phyloP scores from a whole-genome alignment of 2,888 invertebrate species.

The Bugula neritina region DNA sequence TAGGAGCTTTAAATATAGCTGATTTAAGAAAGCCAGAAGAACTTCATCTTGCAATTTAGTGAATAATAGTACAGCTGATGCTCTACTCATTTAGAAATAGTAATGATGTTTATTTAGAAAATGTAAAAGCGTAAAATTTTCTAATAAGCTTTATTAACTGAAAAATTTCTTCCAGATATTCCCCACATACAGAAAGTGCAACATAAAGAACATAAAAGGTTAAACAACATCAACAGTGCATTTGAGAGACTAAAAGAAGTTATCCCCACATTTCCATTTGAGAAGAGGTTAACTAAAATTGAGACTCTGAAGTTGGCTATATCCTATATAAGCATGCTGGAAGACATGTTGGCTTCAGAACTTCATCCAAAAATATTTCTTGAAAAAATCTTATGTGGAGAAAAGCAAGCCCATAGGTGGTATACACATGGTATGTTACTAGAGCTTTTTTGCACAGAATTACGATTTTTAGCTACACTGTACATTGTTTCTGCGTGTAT shows the following conservation, averaged over 20 bases:
- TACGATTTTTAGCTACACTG: neutral
- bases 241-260: constrained; percentile 95
- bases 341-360: constrained; percentile 65
- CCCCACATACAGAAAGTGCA: too few relatives aligned
- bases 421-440: constrained; percentile 77
- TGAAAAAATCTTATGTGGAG: constrained; percentile 81
- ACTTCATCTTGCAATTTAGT: too few relatives aligned
- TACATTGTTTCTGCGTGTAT: neutral
- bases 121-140: too few relatives aligned
- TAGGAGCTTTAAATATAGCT: too few relatives aligned
- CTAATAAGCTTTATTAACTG: too few relatives aligned
- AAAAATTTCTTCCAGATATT: too few relatives aligned
- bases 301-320: constrained; percentile 94
- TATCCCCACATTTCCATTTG: constrained; percentile 98
- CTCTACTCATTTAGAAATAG: too few relatives aligned
- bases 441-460: too few relatives aligned
- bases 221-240: constrained; percentile 87
- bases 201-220: constrained; percentile 82
- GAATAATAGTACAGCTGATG: too few relatives aligned
- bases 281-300: constrained; percentile 94
- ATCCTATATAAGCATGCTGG: constrained; percentile 87
- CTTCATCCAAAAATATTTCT: constrained; percentile 89
- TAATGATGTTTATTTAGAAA: too few relatives aligned
- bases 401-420: constrained; percentile 86
- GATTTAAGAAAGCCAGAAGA: too few relatives aligned